A percentile compares a stretch with the other conserved stretches of the same genome.
phyloP scores from a whole-genome alignment of 2,113 vertebrate species.

The Tricholaema leucomelas region DNA sequence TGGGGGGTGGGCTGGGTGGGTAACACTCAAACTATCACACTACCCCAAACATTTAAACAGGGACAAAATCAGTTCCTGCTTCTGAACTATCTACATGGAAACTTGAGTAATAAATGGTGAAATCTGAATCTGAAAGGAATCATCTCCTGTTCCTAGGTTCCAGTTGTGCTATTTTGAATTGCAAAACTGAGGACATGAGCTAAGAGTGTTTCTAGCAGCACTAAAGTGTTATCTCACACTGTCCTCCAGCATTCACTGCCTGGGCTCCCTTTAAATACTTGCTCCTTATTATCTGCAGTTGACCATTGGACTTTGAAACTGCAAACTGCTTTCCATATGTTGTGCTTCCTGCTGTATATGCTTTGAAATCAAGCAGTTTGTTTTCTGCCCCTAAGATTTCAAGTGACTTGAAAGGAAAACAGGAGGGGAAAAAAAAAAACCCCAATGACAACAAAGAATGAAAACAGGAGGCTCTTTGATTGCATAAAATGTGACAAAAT shows the following conservation, averaged over 20 bases:
- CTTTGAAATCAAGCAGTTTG: neutral
- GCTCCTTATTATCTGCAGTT: neutral
- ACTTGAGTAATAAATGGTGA: neutral
- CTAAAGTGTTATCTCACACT: neutral
- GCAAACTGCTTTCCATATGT: neutral
- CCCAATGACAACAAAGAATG: too few species aligned
- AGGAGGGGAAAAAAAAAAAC: neutral
- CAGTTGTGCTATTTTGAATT: neutral
- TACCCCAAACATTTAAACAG: neutral
- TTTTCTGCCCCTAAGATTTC: neutral
- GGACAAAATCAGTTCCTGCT: neutral
- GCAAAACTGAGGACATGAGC: neutral
- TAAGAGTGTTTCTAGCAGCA: neutral
- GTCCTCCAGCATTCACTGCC: neutral
- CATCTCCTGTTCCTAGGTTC: neutral
- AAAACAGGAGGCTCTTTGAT: neutral
- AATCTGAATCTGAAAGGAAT: neutral
- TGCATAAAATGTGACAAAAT: neutral
- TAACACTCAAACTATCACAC: too few species aligned
- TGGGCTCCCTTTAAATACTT: neutral
- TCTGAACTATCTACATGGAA: neutral
- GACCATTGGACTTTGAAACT: slow-evolving; percentile 39
- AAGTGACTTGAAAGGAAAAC: neutral
- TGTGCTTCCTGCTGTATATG: neutral
- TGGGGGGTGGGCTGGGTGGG: too few species aligned